Base-by-base conservation (phyloP, 2,888 invertebrate genomes). In the Mesopsocus fuscifrons region DNA sequence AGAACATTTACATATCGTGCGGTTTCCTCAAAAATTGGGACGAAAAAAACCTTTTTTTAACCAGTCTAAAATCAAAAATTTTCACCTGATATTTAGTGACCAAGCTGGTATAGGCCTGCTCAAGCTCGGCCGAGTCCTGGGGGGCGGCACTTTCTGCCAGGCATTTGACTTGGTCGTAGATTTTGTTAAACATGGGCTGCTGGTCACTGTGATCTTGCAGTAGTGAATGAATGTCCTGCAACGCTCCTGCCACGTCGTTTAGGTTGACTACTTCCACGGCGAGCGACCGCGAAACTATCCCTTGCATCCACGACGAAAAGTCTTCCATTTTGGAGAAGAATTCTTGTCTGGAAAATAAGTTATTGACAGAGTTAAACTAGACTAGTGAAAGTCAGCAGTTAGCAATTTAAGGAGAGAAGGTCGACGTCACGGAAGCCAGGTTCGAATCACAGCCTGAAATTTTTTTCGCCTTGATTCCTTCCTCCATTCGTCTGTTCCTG, bases 141-240 rank as follows among this genome's bases (percentile, higher is more conserved):
- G 77, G 73, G n/a, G 76, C 71, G 2, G 77, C 77, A 49, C 67
- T 52, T 33, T 52, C 52, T 0, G 78, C 73, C 51, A 88, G 67
- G 45, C 75, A 74, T 54, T 85, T 85, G 0, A 91, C 75, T 64
- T 89, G 84, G 50, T 78, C 74, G 52, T 83, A 81, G 49, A 91
- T 81, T 2, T 72, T 70, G 48, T 76, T 71, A 50, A 89, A 83
- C 34, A 70, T 68, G 0, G 81, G 74, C 52, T 81, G 79, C 53
- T 85, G 82, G 34, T 87, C 83, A 2, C 79, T 76, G 56, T 85
- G 83, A 54, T 92, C 91, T 59, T 84, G 82, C 43, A 83, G 64
- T 18, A 88, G 64, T 0, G 75, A 74, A 57, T 89, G 83, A 50
- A 85, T 72, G 0, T 77, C 73, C 54, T 85, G 81, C 9, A 89